These are phyloP conservation scores for Psococerastis gibbosa DNA, from an alignment of 2,888 invertebrate species.

Conservation along the genomic window DNA sequence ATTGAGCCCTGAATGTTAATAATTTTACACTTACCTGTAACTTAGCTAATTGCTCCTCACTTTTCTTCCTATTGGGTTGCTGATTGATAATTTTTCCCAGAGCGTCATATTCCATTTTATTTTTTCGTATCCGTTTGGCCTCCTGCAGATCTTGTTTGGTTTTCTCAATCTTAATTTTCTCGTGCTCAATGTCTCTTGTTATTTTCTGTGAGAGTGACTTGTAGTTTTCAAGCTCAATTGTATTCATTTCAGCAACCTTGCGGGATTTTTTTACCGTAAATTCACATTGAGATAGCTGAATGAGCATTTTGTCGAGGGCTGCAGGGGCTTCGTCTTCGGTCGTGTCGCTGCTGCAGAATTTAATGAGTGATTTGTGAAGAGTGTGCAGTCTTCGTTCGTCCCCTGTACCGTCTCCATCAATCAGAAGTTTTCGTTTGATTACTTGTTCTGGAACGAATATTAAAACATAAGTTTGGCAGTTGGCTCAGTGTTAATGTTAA, in stretches of 20 bases:
- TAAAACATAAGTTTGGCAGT: no score
- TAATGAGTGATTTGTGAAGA: constrained; percentile 62
- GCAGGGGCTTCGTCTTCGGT: constrained; percentile 43
- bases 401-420: constrained; percentile 94
- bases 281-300: constrained; percentile 72
- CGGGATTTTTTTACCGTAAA: constrained; percentile 71
- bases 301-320: constrained; percentile 54
- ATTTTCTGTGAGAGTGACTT: constrained; percentile 56
- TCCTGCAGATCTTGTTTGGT: constrained; percentile 63
- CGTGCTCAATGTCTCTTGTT: constrained; percentile 56
- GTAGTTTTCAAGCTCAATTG: constrained; percentile 68
- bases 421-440: constrained; percentile 70
- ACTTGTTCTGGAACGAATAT: constrained; percentile 86
- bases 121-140: constrained; percentile 73
- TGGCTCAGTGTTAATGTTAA: no score
- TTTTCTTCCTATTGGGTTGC: constrained; percentile 75
- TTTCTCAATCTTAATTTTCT: constrained; percentile 59
- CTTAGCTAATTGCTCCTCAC: constrained; percentile 41
- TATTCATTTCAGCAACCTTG: constrained; percentile 59
- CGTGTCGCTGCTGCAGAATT: constrained; percentile 56
- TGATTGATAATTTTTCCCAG: constrained; percentile 77
- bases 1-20: no score
- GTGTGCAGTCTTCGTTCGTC: constrained; percentile 81
- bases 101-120: constrained; percentile 83
- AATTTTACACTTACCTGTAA: constrained; percentile 40